Percentiles rank a stretch among this genome's conserved stretches.
Evolutionary conservation across 2,113 vertebrate species (phyloP).

Genomic region (Lycaon pictus): DNA sequence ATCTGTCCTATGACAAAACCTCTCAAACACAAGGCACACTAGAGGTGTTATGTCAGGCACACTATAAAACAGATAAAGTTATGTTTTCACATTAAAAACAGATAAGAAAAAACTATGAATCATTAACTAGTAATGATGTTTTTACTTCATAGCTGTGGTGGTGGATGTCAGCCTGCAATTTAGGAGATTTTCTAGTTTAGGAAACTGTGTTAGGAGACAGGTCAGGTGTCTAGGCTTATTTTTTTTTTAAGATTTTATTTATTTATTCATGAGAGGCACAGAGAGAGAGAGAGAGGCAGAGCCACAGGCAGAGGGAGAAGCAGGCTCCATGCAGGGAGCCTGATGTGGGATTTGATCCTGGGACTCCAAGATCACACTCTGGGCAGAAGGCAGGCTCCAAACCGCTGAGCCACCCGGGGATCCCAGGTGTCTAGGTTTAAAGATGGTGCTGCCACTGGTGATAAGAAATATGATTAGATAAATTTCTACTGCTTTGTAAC

Average conservation of each 20-base stretch:
- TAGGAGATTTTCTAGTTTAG: not conserved
- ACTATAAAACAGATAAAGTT: not conserved
- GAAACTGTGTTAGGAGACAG: not conserved
- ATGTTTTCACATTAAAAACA: not conserved
- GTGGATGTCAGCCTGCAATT: not conserved
- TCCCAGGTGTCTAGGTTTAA: not conserved
- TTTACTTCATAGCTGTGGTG: not conserved
- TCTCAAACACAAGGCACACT: not conserved
- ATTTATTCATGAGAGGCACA: no score
- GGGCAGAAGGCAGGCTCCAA: no score
- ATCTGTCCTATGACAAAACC: not conserved
- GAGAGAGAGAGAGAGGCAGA: no score
- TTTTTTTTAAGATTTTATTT: no score
- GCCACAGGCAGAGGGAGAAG: no score
- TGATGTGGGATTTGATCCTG: no score
- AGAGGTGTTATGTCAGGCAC: not conserved
- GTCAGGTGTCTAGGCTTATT: not conserved
- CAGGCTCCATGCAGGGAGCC: no score
- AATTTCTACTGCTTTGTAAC: not conserved
- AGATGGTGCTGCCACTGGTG: not conserved
- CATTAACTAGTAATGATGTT: not conserved
- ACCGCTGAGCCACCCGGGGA: no score
- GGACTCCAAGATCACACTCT: no score
- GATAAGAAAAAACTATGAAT: not conserved
- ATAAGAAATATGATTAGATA: not conserved